Evolutionary conservation across 2,113 vertebrate species (phyloP), one percentile per base, ranked within the genome.

Genomic region (Bujurquina vittata): DNA sequence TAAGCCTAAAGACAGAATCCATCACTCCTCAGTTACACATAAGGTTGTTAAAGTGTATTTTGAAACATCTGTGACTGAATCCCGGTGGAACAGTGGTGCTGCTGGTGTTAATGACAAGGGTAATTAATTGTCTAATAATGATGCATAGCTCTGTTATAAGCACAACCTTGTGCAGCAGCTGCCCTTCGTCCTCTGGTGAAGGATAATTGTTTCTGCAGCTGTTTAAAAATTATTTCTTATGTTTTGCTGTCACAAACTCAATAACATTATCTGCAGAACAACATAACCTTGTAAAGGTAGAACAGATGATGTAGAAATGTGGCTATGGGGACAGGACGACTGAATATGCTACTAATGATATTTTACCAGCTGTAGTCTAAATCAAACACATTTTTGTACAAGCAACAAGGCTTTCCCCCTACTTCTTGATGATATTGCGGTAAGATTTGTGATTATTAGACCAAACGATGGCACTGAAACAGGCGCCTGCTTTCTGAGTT

Each of bases 51-150:
- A 52, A 85, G 61, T 29, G 2, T 31, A 29, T 75, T 80, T 69
- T 1, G 9, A 82, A 93, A 91, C 87, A 88, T 90, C 88, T 89
- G 89, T 52, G 81, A 75, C 52, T 75, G 89, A 75, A 63, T 92
- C 89, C 85, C 77, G 67, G 80, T 55, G 87, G 89, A 91, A 72
- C 57, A 60, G 55, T 52, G 75, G 40, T 87, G 89, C 81, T 79
- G 85, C 29, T 57, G 84, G 40, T 65, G 91, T 88, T 93, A 92
- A 93, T 90, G 89, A 91, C 89, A 84, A 90, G 81, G 74, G 82
- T 93, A 92, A 94, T 94, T 94, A 94, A 94, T 91, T 84, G 75
- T 90, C 88, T 93, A 93, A 95, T 94, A 94, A 91, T 94, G 94
- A 95, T 91, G 88, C 88, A 93, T 91, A 81, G 89, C 87, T 90